Conservation (phyloP, 2,888 invertebrate genomes). For the Chamaedrilus cognettii region DNA sequence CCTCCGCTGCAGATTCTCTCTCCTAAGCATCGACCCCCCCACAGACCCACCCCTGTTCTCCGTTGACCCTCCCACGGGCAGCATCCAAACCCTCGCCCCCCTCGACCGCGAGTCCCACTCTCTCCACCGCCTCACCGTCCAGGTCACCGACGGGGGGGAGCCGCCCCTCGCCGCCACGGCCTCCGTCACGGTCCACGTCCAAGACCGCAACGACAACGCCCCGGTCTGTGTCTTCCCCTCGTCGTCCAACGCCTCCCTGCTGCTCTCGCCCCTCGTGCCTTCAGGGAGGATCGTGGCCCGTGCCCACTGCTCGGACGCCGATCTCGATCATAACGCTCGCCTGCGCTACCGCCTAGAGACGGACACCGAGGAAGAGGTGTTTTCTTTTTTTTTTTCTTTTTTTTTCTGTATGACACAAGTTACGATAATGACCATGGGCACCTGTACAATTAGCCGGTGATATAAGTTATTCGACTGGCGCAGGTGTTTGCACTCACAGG, state of each 20-base stretch:
- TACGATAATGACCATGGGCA: too few relatives aligned
- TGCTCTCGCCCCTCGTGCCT: slow-evolving; percentile 19
- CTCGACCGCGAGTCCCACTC: slow-evolving; percentile 26
- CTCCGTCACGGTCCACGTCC: slow-evolving; percentile 26
- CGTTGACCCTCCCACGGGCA: slow-evolving; percentile 41
- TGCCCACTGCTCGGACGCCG: slow-evolving; percentile 23
- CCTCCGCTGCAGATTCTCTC: too few relatives aligned
- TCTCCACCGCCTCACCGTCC: slow-evolving; percentile 22
- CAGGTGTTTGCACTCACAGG: too few relatives aligned
- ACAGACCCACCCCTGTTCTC: slow-evolving; percentile 13
- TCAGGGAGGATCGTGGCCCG: slow-evolving; percentile 18
- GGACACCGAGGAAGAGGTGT: too few relatives aligned
- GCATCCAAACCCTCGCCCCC: slow-evolving; percentile 39
- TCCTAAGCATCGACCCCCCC: too few relatives aligned
- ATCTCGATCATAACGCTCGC: slow-evolving; percentile 23
- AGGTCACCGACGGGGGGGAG: slow-evolving; percentile 17
- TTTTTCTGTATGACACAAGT: too few relatives aligned
- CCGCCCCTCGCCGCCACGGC: slow-evolving; percentile 25
- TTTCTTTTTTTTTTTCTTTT: too few relatives aligned
- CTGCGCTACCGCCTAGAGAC: slow-evolving; percentile 9
- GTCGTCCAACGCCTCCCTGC: slow-evolving; percentile 22
- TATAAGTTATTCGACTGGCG: too few relatives aligned
- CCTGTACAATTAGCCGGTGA: too few relatives aligned
- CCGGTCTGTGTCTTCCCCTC: slow-evolving; percentile 29
- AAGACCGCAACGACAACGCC: slow-evolving; percentile 34